These are phyloP conservation scores for Lochmaea crataegi DNA, from an alignment of 2,888 invertebrate species.

Conservation along the genomic window DNA sequence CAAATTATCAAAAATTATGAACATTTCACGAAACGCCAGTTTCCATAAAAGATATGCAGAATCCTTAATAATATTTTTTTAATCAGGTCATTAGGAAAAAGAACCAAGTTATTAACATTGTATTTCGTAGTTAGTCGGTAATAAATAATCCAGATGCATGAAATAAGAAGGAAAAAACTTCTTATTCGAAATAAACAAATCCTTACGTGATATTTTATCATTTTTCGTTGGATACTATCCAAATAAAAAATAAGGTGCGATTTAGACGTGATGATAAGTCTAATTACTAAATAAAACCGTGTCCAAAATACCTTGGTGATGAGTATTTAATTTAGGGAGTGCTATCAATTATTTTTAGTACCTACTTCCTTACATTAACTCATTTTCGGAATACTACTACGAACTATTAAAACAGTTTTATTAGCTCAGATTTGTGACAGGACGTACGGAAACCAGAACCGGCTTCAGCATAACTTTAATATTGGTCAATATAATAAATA, in stretches of 20 bases:
- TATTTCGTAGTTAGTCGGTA: no score
- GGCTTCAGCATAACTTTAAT: background rate
- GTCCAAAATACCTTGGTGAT: background rate
- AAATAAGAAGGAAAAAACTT: no score
- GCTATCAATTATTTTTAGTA: slow-evolving; percentile 10
- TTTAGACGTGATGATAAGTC: background rate
- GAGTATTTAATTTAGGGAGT: background rate
- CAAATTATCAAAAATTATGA: no score
- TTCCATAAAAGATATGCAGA: no score
- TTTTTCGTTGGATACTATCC: background rate
- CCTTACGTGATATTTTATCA: background rate
- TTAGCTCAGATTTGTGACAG: slow-evolving; percentile 14
- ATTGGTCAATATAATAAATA: no score
- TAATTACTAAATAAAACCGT: background rate
- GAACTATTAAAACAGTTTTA: slow-evolving; percentile 29
- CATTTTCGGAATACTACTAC: slow-evolving; percentile 20
- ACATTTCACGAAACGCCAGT: no score
- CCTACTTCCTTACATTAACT: slow-evolving; percentile 12
- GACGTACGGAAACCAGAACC: slow-evolving; percentile 13
- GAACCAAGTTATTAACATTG: no score
- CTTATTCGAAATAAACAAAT: background rate
- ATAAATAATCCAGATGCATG: no score
- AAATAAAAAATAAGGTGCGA: background rate
- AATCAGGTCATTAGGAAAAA: no score
- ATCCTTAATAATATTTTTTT: no score